Base-by-base conservation (phyloP, 2,888 invertebrate species). In the Drosophila mercatorum region DNA sequence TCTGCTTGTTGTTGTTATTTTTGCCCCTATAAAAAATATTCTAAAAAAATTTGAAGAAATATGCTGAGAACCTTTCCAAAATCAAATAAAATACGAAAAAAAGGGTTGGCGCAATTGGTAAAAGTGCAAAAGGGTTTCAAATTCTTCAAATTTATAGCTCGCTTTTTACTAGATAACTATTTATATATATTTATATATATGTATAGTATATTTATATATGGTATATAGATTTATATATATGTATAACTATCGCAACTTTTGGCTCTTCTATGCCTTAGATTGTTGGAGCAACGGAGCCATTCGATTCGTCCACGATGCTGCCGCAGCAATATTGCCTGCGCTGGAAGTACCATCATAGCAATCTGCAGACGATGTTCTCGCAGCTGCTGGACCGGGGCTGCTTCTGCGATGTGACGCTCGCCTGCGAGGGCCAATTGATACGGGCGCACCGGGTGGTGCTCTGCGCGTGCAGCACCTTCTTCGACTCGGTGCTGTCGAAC, bases 281-380 rank as follows among this genome's bases (percentile, higher is more conserved):
- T 12, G 11, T 38, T 38, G 38, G 38, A 58, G 28, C 38, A 34
- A 26, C 68, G 47, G 56, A 61, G 53, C 61, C 34, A 59, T 46
- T 41, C 36, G 68, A 59, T 10, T 11, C 41, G 36, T 44, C 61
- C 78, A 79, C 28, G 56, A 96, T 96, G 96, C 94, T 95, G 94
- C 86, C 97, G 64, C 97, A 97, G 93, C 97, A 97, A 93, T 98
- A 97, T 94, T 98, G 97, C 92, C 94, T 98, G 85, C 94, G 97
- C 93, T 98, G 97, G 97, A 97, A 97, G 91, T 97, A 97, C 93
- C 97, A 98, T 93, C 97, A 97, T 93, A 96, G 96, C 80, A 98
- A 98, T 92, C 94, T 98, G 80, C 97, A 97, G 94, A 96, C 95
- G 40, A 97, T 97, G 96, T 97, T 97, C 93, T 96, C 97, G 62